Conservation (phyloP, 2,888 invertebrate species). For the Perizoma affinitatum region DNA sequence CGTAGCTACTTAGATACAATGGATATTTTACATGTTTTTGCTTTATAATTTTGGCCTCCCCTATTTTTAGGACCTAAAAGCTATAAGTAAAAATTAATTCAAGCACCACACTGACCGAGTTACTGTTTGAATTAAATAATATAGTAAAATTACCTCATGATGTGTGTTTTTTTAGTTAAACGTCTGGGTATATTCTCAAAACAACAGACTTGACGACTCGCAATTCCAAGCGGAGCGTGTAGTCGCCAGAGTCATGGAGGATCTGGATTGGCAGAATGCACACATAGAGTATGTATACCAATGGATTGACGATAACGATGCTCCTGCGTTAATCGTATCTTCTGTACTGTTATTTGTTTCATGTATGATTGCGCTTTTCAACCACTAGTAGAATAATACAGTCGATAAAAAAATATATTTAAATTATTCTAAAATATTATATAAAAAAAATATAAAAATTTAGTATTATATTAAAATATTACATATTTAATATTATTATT, state of each 20-base stretch:
- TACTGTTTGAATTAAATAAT: no score
- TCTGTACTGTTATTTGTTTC: constrained; percentile 56
- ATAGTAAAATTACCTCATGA: background rate
- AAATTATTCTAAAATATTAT: background rate
- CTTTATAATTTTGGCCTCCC: no score
- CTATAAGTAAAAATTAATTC: no score
- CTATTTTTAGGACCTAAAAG: no score
- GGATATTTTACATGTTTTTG: no score
- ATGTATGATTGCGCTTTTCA: constrained; percentile 55
- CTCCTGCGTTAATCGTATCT: constrained; percentile 59
- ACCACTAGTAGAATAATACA: constrained; percentile 40
- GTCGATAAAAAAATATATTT: background rate
- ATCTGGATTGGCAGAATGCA: constrained; percentile 50
- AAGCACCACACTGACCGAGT: no score
- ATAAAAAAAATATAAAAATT: no score
- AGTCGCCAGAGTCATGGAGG: constrained; percentile 43
- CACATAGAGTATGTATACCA: constrained; percentile 59
- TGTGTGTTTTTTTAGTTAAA: constrained; percentile 54
- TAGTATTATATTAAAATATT: no score
- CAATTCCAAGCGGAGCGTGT: constrained; percentile 45
- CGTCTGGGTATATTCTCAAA: constrained; percentile 54
- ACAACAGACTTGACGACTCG: constrained; percentile 60
- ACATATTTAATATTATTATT: no score
- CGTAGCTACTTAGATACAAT: no score
- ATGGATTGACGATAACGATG: constrained; percentile 75